phyloP scores from a whole-genome alignment of 1,140 invertebrate genomes.

The Adelges cooleyi region DNA sequence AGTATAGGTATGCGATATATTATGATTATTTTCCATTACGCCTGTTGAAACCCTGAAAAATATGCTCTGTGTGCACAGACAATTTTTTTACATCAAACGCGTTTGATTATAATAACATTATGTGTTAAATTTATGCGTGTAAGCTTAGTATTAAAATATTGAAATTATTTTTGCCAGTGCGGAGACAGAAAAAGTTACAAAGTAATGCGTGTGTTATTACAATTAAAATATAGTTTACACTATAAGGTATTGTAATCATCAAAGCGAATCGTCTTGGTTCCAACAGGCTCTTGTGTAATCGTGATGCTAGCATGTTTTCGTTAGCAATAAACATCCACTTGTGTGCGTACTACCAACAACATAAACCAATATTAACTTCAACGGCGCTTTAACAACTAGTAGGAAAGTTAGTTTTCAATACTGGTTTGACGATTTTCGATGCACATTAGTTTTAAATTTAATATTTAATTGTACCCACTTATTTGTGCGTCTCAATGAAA shows the following conservation, averaged over 20 bases:
- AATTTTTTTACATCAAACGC: too few species aligned
- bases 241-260: not conserved
- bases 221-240: not conserved
- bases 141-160: too few species aligned
- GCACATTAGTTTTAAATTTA: conserved; percentile 1
- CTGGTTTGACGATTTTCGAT: conserved; percentile 12
- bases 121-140: too few species aligned
- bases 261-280: not conserved
- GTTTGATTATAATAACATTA: too few species aligned
- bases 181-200: too few species aligned
- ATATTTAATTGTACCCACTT: too few species aligned
- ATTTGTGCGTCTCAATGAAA: too few species aligned
- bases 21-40: not conserved
- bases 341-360: conserved; percentile 2
- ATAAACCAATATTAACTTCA: not conserved
- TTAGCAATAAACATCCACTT: not conserved
- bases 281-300: conserved; percentile 21
- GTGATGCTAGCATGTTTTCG: not conserved
- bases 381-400: not conserved
- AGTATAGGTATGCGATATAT: not conserved
- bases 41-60: conserved; percentile 12
- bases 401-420: not conserved
- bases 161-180: too few species aligned
- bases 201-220: too few species aligned
- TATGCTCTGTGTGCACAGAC: not conserved